A percentile compares a stretch with the other conserved stretches of the same genome.
These are phyloP conservation scores for Tanypteryx hageni DNA, from an alignment of 2,888 invertebrate species.

Conservation along the genomic window DNA sequence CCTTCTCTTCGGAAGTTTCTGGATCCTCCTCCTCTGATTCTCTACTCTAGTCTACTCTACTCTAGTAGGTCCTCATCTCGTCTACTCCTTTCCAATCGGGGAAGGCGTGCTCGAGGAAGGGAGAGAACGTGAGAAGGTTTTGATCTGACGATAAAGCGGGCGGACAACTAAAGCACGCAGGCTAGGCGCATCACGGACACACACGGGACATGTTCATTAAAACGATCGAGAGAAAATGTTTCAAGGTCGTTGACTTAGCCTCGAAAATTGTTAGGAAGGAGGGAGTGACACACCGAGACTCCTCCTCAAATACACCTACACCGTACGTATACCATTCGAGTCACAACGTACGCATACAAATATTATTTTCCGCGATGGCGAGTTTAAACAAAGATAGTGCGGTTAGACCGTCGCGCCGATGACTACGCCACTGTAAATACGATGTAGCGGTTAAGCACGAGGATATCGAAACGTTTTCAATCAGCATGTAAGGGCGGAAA, in stretches of 20 bases:
- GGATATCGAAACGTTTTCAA: not conserved
- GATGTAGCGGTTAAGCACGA: not conserved
- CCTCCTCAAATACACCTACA: too few species aligned
- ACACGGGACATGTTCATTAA: not conserved
- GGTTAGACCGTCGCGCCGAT: not conserved
- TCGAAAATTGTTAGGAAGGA: not conserved
- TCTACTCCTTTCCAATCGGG: not conserved
- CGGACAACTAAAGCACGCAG: not conserved
- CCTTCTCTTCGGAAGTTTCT: too few species aligned
- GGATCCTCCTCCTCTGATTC: too few species aligned
- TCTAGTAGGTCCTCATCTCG: too few species aligned
- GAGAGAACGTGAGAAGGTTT: not conserved
- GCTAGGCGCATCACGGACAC: not conserved
- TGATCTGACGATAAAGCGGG: not conserved
- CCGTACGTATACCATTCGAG: too few species aligned
- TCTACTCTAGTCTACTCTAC: too few species aligned
- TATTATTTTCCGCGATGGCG: not conserved
- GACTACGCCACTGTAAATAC: not conserved
- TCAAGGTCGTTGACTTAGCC: conserved; percentile 24
- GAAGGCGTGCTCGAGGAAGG: not conserved
- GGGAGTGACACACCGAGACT: not conserved
- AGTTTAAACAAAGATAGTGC: not conserved
- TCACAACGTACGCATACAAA: not conserved
- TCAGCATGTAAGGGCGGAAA: not conserved
- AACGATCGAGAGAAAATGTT: conserved; percentile 15